Conservation (phyloP, 2,113 vertebrate genomes). For the Symphodus melops region DNA sequence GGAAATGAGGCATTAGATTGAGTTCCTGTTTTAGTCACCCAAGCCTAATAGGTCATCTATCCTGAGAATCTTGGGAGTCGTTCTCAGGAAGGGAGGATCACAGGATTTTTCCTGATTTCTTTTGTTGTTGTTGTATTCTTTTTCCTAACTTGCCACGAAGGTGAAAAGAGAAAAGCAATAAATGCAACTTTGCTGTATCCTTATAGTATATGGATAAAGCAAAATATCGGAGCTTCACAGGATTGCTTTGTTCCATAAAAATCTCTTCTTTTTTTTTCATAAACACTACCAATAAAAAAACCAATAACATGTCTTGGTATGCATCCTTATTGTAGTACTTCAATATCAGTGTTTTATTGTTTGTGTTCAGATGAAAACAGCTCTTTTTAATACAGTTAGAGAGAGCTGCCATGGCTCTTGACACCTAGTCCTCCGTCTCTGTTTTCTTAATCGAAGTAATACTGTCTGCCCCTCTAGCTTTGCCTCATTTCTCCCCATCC, state of each 20-base stretch:
- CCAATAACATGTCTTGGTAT: no score
- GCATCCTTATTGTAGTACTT: no score
- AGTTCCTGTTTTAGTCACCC: conserved; percentile 79
- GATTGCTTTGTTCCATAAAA: neutral
- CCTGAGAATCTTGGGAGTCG: conserved; percentile 49
- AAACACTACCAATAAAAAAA: neutral
- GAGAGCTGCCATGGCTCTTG: neutral
- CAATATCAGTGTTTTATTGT: neutral
- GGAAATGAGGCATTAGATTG: conserved; percentile 82
- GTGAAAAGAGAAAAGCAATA: conserved; percentile 20
- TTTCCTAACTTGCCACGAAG: conserved; percentile 7
- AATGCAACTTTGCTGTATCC: neutral
- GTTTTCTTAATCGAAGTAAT: conserved; percentile 22
- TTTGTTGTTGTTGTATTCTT: neutral
- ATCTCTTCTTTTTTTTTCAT: neutral
- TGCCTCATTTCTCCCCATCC: neutral
- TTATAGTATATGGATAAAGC: neutral
- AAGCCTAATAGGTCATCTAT: conserved; percentile 76
- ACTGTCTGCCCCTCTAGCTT: conserved; percentile 18
- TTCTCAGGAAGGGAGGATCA: conserved; percentile 33
- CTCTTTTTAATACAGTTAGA: neutral
- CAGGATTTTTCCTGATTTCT: conserved; percentile 21
- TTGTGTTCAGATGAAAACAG: neutral
- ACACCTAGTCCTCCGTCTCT: conserved; percentile 6
- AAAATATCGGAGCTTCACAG: no score